Evolutionary conservation across 1,140 invertebrate genomes (phyloP), one percentile per base, ranked within the genome.

Genomic region (Yoshiicerus persimilis): DNA sequence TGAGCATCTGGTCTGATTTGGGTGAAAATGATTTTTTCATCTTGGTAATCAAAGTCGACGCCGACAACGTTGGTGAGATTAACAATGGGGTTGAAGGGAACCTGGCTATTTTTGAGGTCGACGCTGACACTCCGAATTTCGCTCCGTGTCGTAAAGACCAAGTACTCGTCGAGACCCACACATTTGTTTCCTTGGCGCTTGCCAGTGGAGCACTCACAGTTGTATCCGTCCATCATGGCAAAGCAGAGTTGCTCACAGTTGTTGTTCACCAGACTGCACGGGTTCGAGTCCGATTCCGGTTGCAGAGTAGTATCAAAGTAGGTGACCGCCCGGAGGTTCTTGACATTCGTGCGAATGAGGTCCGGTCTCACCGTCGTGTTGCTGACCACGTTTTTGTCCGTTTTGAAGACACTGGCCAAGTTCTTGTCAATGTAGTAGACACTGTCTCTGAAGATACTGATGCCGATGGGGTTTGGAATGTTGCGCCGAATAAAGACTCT

Each of bases 341-440:
- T 95, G 23, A 99, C 91, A 91, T 98, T 97, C 0, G 96, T 91
- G 20, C 56, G 87, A 16, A 89, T 86, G 13, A 66, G 32, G 16
- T 77, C 70, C 1, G 30, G 30, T 2, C 16, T 11, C 1, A 20
- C 32, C 0, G 23, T 27, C 8, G 64, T 39, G 20, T 77, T 77
- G 20, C 20, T 16, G 30, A 39, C 66, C 2, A 32, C 34, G 36
- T 88, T 88, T 87, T 91, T 92, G 32, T 70, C 84, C 5, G 92
- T 92, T 36, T 91, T 96, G 92, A 96, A 98, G 4, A 99, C 96
- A 0, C 96, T 96, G 88, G 95, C 95, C 0, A 99, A 93, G 92
- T 99, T 99, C 77, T 97, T 94, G 92, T 99, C 99, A 0, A 99
- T 97, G 98, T 98, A 99, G 92, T 97, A 99, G 0, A 99, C 96